Evolutionary conservation across 2,888 invertebrate species (phyloP).

Genomic region (Alitta virens): DNA sequence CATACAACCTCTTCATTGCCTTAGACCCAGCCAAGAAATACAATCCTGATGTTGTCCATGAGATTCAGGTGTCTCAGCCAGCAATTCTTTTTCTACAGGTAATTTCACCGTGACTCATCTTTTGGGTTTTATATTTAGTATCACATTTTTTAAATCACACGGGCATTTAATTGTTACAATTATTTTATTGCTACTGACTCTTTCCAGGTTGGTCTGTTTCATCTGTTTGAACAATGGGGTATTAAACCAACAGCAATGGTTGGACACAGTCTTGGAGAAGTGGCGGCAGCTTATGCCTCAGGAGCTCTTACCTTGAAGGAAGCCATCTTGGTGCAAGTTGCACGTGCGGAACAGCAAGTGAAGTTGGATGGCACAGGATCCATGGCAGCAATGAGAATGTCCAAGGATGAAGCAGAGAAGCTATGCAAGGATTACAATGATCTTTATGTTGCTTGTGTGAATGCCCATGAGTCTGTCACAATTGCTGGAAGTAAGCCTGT

Average conservation of each 20-base stretch:
- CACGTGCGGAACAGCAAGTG: conserved; percentile 9
- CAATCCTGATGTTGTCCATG: neutral
- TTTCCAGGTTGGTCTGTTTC: conserved; percentile 8
- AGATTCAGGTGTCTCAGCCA: conserved; percentile 12
- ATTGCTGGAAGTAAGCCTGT: conserved; percentile 19
- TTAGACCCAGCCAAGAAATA: neutral
- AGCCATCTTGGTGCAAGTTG: conserved; percentile 8
- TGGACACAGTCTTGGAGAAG: conserved; percentile 23
- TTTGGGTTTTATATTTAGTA: too few relatives aligned
- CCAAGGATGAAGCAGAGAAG: conserved; percentile 13
- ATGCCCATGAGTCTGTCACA: conserved; percentile 19
- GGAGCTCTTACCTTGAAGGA: conserved; percentile 20
- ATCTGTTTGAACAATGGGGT: conserved; percentile 13
- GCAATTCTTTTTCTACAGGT: conserved; percentile 9
- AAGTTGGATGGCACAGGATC: conserved; percentile 21
- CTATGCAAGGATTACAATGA: conserved; percentile 9
- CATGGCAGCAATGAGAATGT: conserved; percentile 22
- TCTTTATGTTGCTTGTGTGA: conserved; percentile 24
- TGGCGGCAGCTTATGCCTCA: conserved; percentile 15
- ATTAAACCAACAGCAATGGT: conserved; percentile 12
- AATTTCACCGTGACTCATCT: too few relatives aligned
- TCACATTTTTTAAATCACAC: too few relatives aligned
- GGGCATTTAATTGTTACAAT: too few relatives aligned
- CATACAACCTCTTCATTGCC: conserved; percentile 7
- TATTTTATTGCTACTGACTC: too few relatives aligned